Base-by-base conservation (phyloP, 1,140 invertebrate genomes). In the Chironomus striatipennis region DNA sequence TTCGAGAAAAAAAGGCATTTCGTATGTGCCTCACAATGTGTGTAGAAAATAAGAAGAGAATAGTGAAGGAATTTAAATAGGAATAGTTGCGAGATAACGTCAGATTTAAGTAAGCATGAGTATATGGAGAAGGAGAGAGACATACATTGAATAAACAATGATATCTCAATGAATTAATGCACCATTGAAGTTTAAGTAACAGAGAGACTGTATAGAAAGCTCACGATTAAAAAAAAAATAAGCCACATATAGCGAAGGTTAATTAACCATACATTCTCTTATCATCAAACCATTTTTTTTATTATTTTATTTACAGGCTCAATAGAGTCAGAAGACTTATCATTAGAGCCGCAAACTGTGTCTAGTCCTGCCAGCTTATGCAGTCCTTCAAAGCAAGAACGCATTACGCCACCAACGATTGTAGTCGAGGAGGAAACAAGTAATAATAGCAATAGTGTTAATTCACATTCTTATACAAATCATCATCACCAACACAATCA, bases 301-400 rank as follows among this genome's bases (percentile, higher is more conserved):
- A n/a, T n/a, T n/a, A 79, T 74, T 75, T 76, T 79, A 75, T 79
- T 86, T 89, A 15, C 85, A 93, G 91, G 91, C 83, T 89, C 89
- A 75, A 85, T 93, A 82, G 88, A 91, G 77, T 88, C 89, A 64
- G 90, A 92, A 79, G 91, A 93, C 79, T 83, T 93, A 24, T 90
- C 90, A 0, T 82, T 91, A 79, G 90, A 89, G 75, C 87, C 86
- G 65, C 79, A 84, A 76, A 79, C 81, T 77, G 77, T 85, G 79
- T 74, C 81, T 76, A 82, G 79, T 80, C 80, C 79, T 74, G 82
- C 78, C 78, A 80, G 74, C 79, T 79, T 88, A 79, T 83, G 85
- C 78, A 86, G 85, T 77, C 86, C 87, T 75, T 85, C 87, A 77
- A 86, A 87, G 77, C 86, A 87, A 76, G 84, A 82, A 73, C 78